phyloP scores from a whole-genome alignment of 2,113 vertebrate genomes.

The Clarias magur region DNA sequence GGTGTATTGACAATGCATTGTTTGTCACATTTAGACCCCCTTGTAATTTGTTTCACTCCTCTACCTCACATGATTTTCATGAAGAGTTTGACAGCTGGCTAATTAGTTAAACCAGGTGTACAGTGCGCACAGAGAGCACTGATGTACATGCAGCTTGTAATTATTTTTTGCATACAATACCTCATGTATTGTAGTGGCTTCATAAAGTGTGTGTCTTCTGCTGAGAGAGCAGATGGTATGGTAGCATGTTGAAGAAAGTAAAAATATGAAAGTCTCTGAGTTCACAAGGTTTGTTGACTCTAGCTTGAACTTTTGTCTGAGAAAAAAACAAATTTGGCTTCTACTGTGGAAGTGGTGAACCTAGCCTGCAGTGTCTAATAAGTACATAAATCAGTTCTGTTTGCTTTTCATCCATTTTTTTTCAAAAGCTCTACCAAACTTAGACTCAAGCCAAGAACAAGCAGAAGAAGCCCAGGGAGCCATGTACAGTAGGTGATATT shows the following conservation, averaged over 20 bases:
- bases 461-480: background rate
- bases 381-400: conserved; percentile 8
- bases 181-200: conserved; percentile 9
- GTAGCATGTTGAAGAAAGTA: conserved; percentile 4
- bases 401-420: conserved; percentile 36
- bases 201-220: conserved; percentile 16
- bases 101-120: conserved; percentile 34
- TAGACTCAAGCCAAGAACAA: conserved; percentile 19
- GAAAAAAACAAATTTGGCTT: background rate
- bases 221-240: conserved; percentile 25
- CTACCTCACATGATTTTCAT: conserved; percentile 14
- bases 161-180: conserved; percentile 16
- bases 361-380: conserved; percentile 27
- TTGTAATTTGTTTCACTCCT: background rate
- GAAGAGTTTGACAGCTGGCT: conserved; percentile 23
- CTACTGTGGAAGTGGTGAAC: conserved; percentile 1
- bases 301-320: conserved; percentile 31
- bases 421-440: background rate
- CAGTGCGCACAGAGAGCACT: conserved; percentile 12
- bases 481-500: background rate
- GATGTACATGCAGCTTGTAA: conserved; percentile 14
- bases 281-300: conserved; percentile 32
- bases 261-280: conserved; percentile 19
- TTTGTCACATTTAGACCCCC: background rate
- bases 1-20: background rate